Evolutionary conservation across 2,888 invertebrate species (phyloP).

Genomic region (Hirtodrosophila confusa): DNA sequence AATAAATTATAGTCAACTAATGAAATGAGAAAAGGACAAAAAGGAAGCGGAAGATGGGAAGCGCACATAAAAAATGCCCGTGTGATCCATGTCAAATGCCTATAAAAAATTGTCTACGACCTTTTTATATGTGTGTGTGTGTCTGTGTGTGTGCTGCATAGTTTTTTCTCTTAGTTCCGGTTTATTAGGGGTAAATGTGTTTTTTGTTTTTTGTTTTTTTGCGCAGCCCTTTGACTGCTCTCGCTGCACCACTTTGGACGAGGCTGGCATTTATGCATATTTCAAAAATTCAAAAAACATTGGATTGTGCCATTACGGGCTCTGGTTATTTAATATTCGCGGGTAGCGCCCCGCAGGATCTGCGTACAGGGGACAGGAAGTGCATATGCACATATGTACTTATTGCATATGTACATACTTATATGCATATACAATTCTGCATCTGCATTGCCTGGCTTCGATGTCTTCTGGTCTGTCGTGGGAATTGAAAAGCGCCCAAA

Average conservation of each 20-base stretch:
- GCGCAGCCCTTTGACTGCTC: constrained; percentile 64
- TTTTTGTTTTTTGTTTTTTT: constrained; percentile 36
- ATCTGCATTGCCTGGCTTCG: constrained; percentile 41
- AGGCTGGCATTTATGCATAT: constrained; percentile 66
- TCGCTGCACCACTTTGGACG: constrained; percentile 69
- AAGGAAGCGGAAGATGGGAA: constrained; percentile 46
- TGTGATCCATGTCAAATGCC: constrained; percentile 70
- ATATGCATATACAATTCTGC: constrained; percentile 8
- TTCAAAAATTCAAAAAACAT: constrained; percentile 39
- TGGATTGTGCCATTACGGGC: constrained; percentile 24
- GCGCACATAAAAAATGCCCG: constrained; percentile 30
- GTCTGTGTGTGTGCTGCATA: constrained; percentile 24
- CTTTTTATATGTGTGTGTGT: constrained; percentile 41
- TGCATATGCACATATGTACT: constrained; percentile 41
- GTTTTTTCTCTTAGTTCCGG: constrained; percentile 75
- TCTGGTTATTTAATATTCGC: constrained; percentile 77
- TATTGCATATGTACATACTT: constrained; percentile 1
- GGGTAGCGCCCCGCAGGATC: constrained; percentile 60
- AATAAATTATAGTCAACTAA: constrained; percentile 79
- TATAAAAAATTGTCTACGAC: constrained; percentile 76
- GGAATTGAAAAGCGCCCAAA: constrained; percentile 70
- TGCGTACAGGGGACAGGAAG: constrained; percentile 55
- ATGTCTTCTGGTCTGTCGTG: constrained; percentile 61
- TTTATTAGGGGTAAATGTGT: constrained; percentile 72
- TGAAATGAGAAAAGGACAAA: constrained; percentile 48